These are phyloP conservation scores for Sarcophaga rosellei DNA, from an alignment of 2,888 invertebrate species.

Conservation along the genomic window DNA sequence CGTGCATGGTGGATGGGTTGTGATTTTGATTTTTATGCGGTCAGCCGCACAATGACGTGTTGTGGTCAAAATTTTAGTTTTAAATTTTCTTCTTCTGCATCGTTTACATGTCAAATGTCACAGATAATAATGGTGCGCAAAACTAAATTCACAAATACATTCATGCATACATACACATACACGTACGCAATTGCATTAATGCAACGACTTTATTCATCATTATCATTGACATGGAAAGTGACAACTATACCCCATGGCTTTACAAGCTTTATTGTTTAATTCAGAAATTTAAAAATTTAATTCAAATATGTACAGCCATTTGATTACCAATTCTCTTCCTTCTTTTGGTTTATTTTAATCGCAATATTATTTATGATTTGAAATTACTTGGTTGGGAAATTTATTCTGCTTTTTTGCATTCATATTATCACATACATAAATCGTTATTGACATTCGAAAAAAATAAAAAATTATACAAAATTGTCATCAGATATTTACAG, in stretches of 20 bases:
- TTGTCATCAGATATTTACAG: not conserved
- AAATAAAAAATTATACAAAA: not conserved
- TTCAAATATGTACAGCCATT: not conserved
- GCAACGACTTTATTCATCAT: constrained; percentile 1
- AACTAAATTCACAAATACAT: not conserved
- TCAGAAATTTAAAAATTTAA: not conserved
- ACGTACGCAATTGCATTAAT: not conserved
- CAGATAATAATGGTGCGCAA: constrained; percentile 1
- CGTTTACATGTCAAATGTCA: constrained; percentile 62
- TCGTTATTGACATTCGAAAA: constrained; percentile 32
- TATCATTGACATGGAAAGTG: not conserved
- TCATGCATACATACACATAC: not conserved
- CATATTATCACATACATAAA: constrained; percentile 38
- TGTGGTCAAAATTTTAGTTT: constrained; percentile 63
- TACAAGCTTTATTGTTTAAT: not conserved
- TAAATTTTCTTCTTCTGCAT: constrained; percentile 46
- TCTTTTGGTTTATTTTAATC: not conserved
- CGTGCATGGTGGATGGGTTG: constrained; percentile 15
- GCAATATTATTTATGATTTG: not conserved
- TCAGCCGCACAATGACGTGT: constrained; percentile 66
- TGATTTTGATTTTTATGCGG: constrained; percentile 58
- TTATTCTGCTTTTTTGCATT: not conserved
- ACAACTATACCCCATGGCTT: not conserved
- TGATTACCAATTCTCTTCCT: not conserved
- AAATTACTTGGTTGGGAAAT: not conserved